phyloP scores from a whole-genome alignment of 2,797 vertebrate genomes.

The Chrosomus eos region DNA sequence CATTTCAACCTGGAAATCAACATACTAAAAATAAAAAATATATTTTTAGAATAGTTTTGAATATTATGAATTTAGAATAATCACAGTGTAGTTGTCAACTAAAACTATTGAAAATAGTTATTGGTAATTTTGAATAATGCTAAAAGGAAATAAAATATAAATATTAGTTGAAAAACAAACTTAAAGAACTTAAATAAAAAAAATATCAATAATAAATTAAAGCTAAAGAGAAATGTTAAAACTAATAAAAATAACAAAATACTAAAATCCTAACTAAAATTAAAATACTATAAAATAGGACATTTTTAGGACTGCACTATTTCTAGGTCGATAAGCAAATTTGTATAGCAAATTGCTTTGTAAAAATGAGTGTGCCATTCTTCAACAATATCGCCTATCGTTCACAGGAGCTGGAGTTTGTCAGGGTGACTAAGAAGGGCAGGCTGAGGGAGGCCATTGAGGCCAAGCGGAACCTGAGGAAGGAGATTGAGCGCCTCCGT shows the following conservation, averaged over 20 bases:
- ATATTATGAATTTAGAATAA: neutral
- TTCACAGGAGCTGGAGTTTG: slow-evolving; percentile 92
- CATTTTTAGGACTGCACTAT: neutral
- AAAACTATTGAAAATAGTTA: neutral
- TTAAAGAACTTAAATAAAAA: too few relatives aligned
- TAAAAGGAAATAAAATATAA: neutral
- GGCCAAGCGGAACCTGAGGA: slow-evolving; percentile 91
- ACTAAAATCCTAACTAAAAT: neutral
- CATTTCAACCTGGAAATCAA: neutral
- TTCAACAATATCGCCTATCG: slow-evolving; percentile 56
- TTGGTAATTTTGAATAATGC: neutral
- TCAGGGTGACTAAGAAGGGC: slow-evolving; percentile 94
- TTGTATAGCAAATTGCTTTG: neutral
- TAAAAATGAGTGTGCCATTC: neutral
- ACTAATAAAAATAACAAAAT: neutral
- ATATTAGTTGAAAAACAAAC: neutral
- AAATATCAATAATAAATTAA: neutral
- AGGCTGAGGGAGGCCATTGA: slow-evolving; percentile 94
- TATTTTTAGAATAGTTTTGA: neutral
- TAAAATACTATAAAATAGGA: neutral
- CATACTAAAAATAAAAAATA: neutral
- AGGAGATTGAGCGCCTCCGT: slow-evolving; percentile 92
- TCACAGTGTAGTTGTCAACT: neutral
- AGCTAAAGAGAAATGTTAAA: neutral
- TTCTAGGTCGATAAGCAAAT: neutral